Evolutionary conservation across 2,113 vertebrate species (phyloP), one percentile per base, ranked within the genome.

Genomic region (Perca fluviatilis): DNA sequence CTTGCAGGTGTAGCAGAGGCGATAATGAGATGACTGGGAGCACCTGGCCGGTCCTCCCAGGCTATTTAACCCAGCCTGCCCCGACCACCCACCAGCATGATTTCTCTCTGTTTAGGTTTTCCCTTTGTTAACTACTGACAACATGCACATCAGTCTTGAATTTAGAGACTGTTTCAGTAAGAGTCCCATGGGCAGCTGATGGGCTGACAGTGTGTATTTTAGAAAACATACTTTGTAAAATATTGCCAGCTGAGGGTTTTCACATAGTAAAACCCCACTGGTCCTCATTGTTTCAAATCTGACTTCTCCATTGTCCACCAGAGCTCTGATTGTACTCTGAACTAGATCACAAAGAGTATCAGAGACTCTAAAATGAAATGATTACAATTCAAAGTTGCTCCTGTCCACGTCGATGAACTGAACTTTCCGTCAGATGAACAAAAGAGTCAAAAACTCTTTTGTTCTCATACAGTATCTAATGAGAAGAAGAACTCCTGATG

Each of bases 381-480:
- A 36, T 40, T 18, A 43, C 33, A 13, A 51, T 30, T 30, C 18
- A 3, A 14, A 6, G 46, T 19, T 57, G 8, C 33, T 53, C 10
- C 21, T 46, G 12, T 46, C 58, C 61, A 30, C 33, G 30, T 18
- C 57, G n/a, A 57, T 63, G 21, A 63, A 33, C 30, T 43, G 2
- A 43, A 60, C 49, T 25, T 8, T 0, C 51, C 14, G 14, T 33
- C 63, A 46, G 36, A 74, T 66, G 14, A 46, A 33, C 50, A 25
- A 25, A 25, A 57, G 8, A 69, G 21, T 23, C n/a, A 18, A n/a
- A 71, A 64, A 4, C 11, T 12, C 5, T 57, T 69, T 77, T 74
- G 10, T 78, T 79, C 49, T 49, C 5, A 16, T 68, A 33, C 30
- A 33, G 30, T 33, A 58, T 79, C 62, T 82, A 80, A 87, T 84